These are phyloP conservation scores for Probosciger aterrimus DNA, from an alignment of 2,113 vertebrate species.

Conservation along the genomic window DNA sequence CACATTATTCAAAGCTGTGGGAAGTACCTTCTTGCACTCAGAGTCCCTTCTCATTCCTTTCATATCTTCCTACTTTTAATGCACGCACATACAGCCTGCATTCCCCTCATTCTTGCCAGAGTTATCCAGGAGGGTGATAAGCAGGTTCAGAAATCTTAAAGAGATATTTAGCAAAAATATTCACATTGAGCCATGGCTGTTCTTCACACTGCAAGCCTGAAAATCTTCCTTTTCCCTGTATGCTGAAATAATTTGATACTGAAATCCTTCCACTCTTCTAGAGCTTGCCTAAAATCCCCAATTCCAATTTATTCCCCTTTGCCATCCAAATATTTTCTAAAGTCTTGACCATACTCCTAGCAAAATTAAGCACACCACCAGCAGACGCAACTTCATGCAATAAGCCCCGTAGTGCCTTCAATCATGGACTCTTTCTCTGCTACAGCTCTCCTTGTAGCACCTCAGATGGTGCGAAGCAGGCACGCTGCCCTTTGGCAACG, in stretches of 20 bases:
- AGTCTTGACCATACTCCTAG: neutral
- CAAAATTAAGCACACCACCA: neutral
- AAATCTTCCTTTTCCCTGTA: neutral
- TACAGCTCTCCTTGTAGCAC: neutral
- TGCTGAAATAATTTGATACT: neutral
- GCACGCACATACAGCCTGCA: rapidly evolving
- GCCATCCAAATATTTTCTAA: neutral
- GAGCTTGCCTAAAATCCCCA: neutral
- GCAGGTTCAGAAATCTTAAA: neutral
- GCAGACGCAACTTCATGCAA: neutral
- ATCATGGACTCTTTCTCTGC: too few relatives aligned
- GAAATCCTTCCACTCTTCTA: neutral
- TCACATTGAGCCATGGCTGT: rapidly evolving
- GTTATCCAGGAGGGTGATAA: neutral
- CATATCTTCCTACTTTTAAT: rapidly evolving
- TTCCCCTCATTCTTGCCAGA: neutral
- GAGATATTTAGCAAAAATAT: neutral
- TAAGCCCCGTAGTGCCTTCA: neutral
- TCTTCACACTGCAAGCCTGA: neutral
- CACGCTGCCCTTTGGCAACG: rapidly evolving
- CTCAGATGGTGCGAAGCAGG: rapidly evolving
- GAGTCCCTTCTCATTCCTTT: neutral
- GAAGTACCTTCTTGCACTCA: neutral
- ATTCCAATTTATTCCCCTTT: neutral
- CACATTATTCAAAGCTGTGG: neutral